Evolutionary conservation across 2,888 invertebrate species (phyloP), one percentile per base, ranked within the genome.

Genomic region (Acanthosepion lycidas): DNA sequence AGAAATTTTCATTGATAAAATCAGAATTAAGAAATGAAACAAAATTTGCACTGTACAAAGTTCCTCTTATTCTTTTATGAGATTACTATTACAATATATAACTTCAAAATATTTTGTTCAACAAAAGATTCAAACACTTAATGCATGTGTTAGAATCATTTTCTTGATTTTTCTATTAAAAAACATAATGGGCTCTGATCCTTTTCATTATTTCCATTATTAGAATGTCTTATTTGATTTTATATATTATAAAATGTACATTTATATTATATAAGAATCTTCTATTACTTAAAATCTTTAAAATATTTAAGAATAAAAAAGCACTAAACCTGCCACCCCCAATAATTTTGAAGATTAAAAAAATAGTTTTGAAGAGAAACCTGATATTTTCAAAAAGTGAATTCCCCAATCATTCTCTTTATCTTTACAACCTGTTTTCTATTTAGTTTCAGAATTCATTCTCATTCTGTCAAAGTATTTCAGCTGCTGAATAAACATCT

Each of bases 21-120:
- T 78, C 78, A 78, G 78, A 78, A 12, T 78, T 78, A n/a, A 78
- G 78, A 78, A 78, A 78, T 78, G 78, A 78, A 78, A 78, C 78
- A 78, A 78, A 78, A 78, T 78, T 78, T 33, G n/a, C 18, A n/a
- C 78, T 78, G 78, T 78, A 78, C 78, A 78, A 78, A 78, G 28
- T n/a, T 78, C 18, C 9, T n/a, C n/a, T 78, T 33, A 23, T n/a
- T n/a, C 23, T n/a, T 78, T 78, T n/a, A n/a, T 78, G n/a, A n/a
- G 23, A 26, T 59, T 59, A 59, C 59, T 78, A 33, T 18, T n/a
- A n/a, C 3, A 78, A 78, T 78, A 0, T 78, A n/a, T 20, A 51
- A 51, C 8, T 15, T 51, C 23, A 23, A 23, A 59, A 59, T 59
- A 23, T 20, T 55, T 15, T 18, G 20, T 20, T 59, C 6, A 59